Evolutionary conservation across 2,113 vertebrate genomes (phyloP).

Genomic region (Cyprinus carpio): DNA sequence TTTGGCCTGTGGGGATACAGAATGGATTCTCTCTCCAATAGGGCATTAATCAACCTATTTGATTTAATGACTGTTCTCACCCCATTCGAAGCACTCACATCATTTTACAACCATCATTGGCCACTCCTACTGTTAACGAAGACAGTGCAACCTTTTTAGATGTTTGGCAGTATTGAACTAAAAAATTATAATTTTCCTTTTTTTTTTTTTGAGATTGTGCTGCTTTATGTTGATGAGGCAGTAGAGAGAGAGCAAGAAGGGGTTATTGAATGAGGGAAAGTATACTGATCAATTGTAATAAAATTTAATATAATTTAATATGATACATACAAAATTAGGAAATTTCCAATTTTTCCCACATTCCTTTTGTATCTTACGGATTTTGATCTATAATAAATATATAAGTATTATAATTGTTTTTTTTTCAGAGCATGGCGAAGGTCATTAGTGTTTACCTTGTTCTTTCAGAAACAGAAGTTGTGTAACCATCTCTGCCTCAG

Average conservation of each 20-base stretch:
- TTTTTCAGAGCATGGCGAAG: neutral
- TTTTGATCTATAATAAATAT: no score
- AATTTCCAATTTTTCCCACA: no score
- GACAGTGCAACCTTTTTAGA: neutral
- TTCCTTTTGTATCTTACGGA: no score
- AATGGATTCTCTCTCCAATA: neutral
- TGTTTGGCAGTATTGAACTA: neutral
- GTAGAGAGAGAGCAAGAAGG: neutral
- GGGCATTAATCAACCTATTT: neutral
- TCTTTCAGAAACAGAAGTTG: neutral
- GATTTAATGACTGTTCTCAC: constrained; percentile 33
- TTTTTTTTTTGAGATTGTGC: neutral
- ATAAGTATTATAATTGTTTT: no score
- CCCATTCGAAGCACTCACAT: neutral
- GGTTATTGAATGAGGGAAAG: neutral
- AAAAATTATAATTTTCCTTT: neutral
- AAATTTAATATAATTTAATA: neutral
- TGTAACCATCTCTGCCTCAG: neutral
- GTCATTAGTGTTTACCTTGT: neutral
- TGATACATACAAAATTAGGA: no score
- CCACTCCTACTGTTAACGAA: neutral
- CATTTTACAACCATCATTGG: constrained; percentile 4
- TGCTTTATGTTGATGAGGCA: neutral
- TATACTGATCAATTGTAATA: neutral
- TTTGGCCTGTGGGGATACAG: neutral